Percentiles rank a stretch among this genome's conserved stretches.
Conservation (phyloP, 2,797 vertebrate species). For the Dipus sagitta region DNA sequence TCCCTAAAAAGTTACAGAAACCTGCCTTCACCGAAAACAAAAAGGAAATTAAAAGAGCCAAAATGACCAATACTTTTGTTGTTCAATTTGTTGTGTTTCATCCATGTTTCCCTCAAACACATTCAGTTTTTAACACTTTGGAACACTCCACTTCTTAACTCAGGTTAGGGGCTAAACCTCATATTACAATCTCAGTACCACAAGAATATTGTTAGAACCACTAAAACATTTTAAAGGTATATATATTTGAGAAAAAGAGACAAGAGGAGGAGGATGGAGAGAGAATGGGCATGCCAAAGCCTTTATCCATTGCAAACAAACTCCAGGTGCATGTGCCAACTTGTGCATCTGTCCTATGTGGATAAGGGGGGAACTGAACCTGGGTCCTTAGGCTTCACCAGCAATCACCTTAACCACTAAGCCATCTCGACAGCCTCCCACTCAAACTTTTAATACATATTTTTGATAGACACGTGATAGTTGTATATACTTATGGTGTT, state of each 20-base stretch:
- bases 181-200: not conserved
- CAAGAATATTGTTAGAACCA: not conserved
- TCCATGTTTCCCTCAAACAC: not conserved
- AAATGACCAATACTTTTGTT: conserved; percentile 25
- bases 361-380: too few species aligned
- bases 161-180: not conserved
- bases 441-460: not conserved
- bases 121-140: not conserved
- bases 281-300: too few species aligned
- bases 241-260: too few species aligned
- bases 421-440: too few species aligned
- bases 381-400: too few species aligned
- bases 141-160: not conserved
- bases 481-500: not conserved
- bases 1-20: conserved; percentile 48
- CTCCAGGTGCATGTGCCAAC: too few species aligned
- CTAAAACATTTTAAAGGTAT: not conserved
- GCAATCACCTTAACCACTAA: too few species aligned
- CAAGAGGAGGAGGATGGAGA: too few species aligned
- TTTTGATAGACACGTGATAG: not conserved
- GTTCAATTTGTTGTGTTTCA: not conserved
- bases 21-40: not conserved
- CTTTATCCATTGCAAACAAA: too few species aligned
- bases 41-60: not conserved
- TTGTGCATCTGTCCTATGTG: too few species aligned